Conservation (phyloP, 2,113 vertebrate species). For the Pituophis catenifer region DNA sequence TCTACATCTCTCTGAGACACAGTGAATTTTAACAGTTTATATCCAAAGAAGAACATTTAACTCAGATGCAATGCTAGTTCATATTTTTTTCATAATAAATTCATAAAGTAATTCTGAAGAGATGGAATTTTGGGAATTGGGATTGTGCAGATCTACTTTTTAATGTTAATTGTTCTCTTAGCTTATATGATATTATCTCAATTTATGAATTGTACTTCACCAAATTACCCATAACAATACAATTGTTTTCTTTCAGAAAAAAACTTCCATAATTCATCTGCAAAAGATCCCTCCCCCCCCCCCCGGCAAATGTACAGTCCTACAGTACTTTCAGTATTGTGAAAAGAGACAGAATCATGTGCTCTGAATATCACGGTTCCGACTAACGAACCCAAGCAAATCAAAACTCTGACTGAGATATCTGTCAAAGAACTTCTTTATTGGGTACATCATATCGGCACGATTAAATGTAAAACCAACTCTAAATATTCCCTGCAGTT, state of each 20-base stretch:
- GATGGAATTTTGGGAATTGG: background rate
- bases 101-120: background rate
- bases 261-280: background rate
- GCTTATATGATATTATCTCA: conserved; percentile 40
- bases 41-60: background rate
- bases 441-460: too few species aligned
- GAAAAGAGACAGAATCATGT: background rate
- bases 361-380: background rate
- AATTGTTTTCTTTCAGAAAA: conserved; percentile 2
- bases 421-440: too few species aligned
- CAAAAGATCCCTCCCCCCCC: background rate
- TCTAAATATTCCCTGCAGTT: too few species aligned
- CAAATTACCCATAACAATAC: conserved; percentile 38
- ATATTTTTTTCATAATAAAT: background rate
- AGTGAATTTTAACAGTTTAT: background rate
- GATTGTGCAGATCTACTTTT: conserved; percentile 2
- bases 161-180: conserved; percentile 24
- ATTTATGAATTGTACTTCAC: conserved; percentile 13
- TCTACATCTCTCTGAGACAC: background rate
- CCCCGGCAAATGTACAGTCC: background rate
- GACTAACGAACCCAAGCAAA: too few species aligned
- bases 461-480: too few species aligned
- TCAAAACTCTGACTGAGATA: too few species aligned
- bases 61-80: background rate
- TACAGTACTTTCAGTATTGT: background rate